Base-by-base conservation (phyloP, 92 coral and sea anemone species). In the Bergia sp. region DNA sequence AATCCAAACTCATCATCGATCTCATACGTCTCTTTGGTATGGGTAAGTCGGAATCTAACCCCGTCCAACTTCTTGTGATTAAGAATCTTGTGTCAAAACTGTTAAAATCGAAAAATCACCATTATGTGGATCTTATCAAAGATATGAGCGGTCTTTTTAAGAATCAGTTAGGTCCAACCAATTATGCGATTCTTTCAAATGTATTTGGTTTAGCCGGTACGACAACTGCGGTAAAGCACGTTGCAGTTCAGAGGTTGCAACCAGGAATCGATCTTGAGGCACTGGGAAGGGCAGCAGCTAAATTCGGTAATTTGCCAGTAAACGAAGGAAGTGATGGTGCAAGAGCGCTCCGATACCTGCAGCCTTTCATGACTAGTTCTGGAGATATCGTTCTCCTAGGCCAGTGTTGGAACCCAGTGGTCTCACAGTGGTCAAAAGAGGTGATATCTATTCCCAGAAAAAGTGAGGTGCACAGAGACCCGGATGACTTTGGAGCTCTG, bases 91-190 rank as follows among this genome's bases (percentile, higher is more conserved):
- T 89, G 10, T 92, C 94, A 13, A 82, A 91, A 45, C 69, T 81
- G 58, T 65, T 49, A 50, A 81, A n/a, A 37, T 58, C 66, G 50
- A 45, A 45, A 45, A 90, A 85, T 39, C 91, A 92, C 64, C 90
- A 77, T 39, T 87, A 86, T 58, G 29, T 86, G 15, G 88, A 91
- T 7, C 75, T 90, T 10, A 88, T 92, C 61, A 92, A 92, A 61
- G 91, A 92, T 73, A 55, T 92, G 39, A 90, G 93, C 67, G 93
- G 91, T 3, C 79, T 92, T 11, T 92, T 86, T 82, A 92, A 90
- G 58, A 92, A 90, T 89, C 79, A 87, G 72, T 83, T 92, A 69
- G 95, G 93, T 15, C 84, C 90, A 81, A 42, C 92, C 45, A 92
- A 89, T 76, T 92, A 92, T 78, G 57, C 90, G 8, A 71, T 90